A percentile compares a stretch with the other conserved stretches of the same genome.
Conservation (phyloP, 2,113 vertebrate species). For the Oryzias javanicus region DNA sequence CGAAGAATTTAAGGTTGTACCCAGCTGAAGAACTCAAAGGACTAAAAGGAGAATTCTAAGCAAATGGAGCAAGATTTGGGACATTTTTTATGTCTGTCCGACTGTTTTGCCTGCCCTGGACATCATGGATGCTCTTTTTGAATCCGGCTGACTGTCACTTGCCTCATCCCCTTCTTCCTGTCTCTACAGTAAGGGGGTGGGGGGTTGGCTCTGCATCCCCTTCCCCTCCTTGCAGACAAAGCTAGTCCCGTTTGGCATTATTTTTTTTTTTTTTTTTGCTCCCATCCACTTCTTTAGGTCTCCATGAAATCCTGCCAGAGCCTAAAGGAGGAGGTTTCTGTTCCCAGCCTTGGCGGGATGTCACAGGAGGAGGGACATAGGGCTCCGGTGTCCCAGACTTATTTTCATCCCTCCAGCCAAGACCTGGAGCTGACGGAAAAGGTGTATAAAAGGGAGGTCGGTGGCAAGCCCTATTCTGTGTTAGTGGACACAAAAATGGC, state of each 20-base stretch:
- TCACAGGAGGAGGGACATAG: constrained; percentile 88
- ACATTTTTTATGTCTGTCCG: constrained; percentile 52
- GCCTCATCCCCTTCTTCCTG: constrained; percentile 65
- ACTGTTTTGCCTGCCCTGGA: constrained; percentile 38
- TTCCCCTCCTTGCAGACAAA: constrained; percentile 43
- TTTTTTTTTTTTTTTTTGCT: constrained; percentile 5
- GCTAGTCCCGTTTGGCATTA: constrained; percentile 16
- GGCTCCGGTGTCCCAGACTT: constrained; percentile 78
- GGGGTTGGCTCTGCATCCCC: constrained; percentile 60
- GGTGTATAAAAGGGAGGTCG: constrained; percentile 88
- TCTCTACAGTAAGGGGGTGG: constrained; percentile 68
- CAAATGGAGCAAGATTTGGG: constrained; percentile 37
- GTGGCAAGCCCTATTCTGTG: constrained; percentile 87
- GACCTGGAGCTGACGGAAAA: constrained; percentile 90
- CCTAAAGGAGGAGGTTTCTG: constrained; percentile 82
- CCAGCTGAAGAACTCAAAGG: constrained; percentile 9
- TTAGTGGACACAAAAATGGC: constrained; percentile 88
- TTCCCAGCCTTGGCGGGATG: constrained; percentile 83
- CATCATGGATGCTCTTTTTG: constrained; percentile 70
- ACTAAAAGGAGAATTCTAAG: constrained; percentile 16
- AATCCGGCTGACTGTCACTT: constrained; percentile 69
- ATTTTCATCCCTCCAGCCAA: constrained; percentile 83
- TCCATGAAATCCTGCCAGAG: constrained; percentile 89
- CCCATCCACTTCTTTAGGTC: not conserved
- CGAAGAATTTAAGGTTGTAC: constrained; percentile 31